Percentiles rank a stretch among this genome's conserved stretches.
These are phyloP conservation scores for Cyphomyrus discorhynchus DNA, from an alignment of 2,113 vertebrate genomes.

Conservation along the genomic window DNA sequence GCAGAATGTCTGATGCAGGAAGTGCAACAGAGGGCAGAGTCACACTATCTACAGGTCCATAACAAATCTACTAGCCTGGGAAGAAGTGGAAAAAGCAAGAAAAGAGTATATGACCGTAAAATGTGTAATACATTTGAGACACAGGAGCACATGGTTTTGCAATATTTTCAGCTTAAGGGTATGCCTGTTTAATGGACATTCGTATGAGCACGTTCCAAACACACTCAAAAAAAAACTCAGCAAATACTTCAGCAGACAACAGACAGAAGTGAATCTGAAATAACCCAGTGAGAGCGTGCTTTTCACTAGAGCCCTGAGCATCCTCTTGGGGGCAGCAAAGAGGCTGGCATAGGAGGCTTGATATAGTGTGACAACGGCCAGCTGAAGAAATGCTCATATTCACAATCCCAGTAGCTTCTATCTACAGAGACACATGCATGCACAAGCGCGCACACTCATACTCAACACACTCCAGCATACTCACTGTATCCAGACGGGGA, in stretches of 20 bases:
- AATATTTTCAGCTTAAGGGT: neutral
- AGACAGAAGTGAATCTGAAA: neutral
- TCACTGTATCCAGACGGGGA: constrained; percentile 67
- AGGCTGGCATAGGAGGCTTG: neutral
- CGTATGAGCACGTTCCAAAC: neutral
- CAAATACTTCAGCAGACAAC: neutral
- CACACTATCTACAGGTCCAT: neutral
- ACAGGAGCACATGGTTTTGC: neutral
- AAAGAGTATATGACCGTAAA: neutral
- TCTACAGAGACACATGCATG: neutral
- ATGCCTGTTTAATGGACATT: neutral
- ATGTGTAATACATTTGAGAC: neutral
- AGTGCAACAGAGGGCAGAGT: neutral
- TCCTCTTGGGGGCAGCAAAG: constrained; percentile 13
- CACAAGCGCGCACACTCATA: neutral
- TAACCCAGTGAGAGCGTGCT: neutral
- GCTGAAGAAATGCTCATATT: neutral
- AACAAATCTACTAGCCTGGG: neutral
- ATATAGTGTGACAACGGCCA: neutral
- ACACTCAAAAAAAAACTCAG: neutral
- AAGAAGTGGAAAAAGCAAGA: neutral
- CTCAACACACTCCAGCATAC: neutral
- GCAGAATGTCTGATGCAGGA: neutral
- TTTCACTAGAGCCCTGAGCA: neutral
- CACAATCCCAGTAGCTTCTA: neutral